Percentiles rank a stretch among this genome's conserved stretches.
These are phyloP conservation scores for Leuciscus waleckii DNA, from an alignment of 2,797 vertebrate species.

Conservation along the genomic window DNA sequence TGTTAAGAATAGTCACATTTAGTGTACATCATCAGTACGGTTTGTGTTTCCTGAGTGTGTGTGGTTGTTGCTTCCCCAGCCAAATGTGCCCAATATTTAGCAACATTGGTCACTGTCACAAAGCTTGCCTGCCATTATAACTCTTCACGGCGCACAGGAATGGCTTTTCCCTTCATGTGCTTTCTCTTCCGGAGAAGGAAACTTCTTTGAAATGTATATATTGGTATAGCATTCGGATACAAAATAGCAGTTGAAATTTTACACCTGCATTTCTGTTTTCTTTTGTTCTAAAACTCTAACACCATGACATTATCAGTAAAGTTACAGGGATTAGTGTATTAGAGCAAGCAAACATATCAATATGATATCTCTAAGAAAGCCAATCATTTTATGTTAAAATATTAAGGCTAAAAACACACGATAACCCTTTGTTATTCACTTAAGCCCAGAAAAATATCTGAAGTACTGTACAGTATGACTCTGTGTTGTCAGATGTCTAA, in stretches of 20 bases:
- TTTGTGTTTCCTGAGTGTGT: constrained; percentile 10
- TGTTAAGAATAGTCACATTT: constrained; percentile 35
- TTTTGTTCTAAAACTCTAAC: neutral
- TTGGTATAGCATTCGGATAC: neutral
- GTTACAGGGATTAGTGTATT: constrained; percentile 3
- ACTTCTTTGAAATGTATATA: constrained; percentile 3
- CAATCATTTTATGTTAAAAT: constrained; percentile 17
- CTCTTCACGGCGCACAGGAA: neutral
- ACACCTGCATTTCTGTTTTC: neutral
- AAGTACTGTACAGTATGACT: constrained; percentile 22
- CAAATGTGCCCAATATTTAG: constrained; percentile 41
- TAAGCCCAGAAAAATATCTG: constrained; percentile 15
- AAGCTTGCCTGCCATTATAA: constrained; percentile 22
- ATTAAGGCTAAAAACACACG: constrained; percentile 24
- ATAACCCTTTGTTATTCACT: constrained; percentile 32
- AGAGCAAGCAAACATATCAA: constrained; percentile 1
- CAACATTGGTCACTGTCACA: constrained; percentile 48
- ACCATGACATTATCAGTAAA: neutral
- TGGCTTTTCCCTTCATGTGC: neutral
- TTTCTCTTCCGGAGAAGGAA: neutral
- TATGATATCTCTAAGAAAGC: constrained; percentile 11
- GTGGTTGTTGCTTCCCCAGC: constrained; percentile 16
- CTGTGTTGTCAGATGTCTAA: constrained; percentile 17
- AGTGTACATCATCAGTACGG: constrained; percentile 17
- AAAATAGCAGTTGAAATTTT: neutral